Evolutionary conservation across 2,113 vertebrate species (phyloP).

Genomic region (Acinonyx jubatus): DNA sequence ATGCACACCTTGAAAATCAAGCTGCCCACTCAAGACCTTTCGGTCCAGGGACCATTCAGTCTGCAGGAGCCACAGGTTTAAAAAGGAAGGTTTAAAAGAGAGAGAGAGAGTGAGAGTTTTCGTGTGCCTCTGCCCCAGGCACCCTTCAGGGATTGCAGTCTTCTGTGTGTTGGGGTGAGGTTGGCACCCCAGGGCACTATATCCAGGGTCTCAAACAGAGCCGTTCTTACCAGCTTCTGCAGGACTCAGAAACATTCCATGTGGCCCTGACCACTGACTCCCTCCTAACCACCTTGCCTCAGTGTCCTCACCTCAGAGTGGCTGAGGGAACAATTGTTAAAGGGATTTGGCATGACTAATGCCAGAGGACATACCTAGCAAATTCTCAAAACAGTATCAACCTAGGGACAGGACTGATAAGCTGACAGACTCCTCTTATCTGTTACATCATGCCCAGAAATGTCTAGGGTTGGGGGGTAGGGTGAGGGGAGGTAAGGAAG

Average conservation of each 20-base stretch:
- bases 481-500: not conserved
- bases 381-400: conserved; percentile 20
- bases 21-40: not conserved
- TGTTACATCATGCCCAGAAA: not conserved
- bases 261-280: not conserved
- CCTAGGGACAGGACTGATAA: not conserved
- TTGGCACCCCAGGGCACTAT: not conserved
- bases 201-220: not conserved
- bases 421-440: not conserved
- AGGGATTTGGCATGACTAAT: not conserved
- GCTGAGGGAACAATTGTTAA: not conserved
- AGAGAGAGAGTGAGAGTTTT: not conserved
- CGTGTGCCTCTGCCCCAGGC: not conserved
- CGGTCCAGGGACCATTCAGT: not conserved
- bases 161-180: not conserved
- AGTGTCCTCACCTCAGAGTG: not conserved
- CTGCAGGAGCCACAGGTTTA: not conserved
- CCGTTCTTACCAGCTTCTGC: not conserved
- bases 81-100: not conserved
- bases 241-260: not conserved
- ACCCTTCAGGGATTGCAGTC: not conserved
- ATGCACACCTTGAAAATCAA: not conserved
- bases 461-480: not conserved
- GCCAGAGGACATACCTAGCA: not conserved
- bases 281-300: not conserved